These are phyloP conservation scores for Barypeithes pellucidus DNA, from an alignment of 2,888 invertebrate species.

Conservation along the genomic window DNA sequence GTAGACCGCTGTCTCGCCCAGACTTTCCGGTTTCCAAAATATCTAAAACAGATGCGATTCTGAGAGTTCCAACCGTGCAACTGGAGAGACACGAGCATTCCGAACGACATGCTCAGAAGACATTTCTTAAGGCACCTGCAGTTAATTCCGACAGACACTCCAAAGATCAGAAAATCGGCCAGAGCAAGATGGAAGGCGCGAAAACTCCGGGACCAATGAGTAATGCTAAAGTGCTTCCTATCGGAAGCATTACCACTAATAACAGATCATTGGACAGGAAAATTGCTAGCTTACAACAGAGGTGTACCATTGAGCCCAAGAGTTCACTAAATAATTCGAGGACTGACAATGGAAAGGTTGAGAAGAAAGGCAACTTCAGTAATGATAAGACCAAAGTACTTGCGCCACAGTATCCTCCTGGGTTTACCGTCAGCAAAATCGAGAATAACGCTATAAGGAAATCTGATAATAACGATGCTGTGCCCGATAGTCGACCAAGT, in stretches of 20 bases:
- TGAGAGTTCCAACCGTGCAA: conserved; percentile 61
- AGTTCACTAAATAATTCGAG: conserved; percentile 41
- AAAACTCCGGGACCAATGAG: conserved; percentile 41
- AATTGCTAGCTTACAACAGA: conserved; percentile 65
- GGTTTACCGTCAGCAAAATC: conserved; percentile 70
- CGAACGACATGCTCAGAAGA: conserved; percentile 64
- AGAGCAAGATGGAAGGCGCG: conserved; percentile 39
- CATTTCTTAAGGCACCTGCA: conserved; percentile 63
- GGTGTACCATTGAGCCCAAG: conserved; percentile 65
- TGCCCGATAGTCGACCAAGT: conserved; percentile 66
- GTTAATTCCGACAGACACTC: conserved; percentile 43
- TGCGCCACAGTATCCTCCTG: conserved; percentile 61
- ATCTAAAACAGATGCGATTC: conserved; percentile 54
- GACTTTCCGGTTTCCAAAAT: conserved; percentile 30
- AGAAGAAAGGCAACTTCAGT: conserved; percentile 56
- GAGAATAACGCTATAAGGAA: conserved; percentile 67
- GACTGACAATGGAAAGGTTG: conserved; percentile 34
- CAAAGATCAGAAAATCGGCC: conserved; percentile 45
- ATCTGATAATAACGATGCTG: conserved; percentile 58
- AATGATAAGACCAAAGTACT: conserved; percentile 55
- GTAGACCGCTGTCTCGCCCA: conserved; percentile 11
- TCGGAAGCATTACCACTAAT: conserved; percentile 56
- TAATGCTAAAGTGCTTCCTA: conserved; percentile 48
- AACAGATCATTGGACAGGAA: conserved; percentile 60
- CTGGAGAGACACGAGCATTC: conserved; percentile 56